Conservation (phyloP, 2,797 vertebrate genomes). For the Pelochelys cantorii region DNA sequence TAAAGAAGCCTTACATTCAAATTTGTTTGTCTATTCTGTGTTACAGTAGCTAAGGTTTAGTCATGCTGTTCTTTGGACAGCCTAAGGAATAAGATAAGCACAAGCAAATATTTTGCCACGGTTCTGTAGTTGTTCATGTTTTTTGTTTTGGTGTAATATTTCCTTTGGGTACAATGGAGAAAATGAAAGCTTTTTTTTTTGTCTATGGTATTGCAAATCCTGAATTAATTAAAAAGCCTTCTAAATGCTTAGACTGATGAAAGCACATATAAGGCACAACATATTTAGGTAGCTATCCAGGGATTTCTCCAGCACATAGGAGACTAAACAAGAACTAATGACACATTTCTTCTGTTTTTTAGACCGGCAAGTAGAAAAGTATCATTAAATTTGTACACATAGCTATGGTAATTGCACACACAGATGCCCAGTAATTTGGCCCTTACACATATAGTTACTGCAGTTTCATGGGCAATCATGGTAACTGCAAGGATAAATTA, state of each 20-base stretch:
- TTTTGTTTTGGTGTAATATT: not conserved
- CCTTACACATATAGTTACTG: not conserved
- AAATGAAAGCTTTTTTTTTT: not conserved
- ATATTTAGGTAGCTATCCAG: not conserved
- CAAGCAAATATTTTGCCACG: not conserved
- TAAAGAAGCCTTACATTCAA: conserved; percentile 37
- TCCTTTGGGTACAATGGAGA: not conserved
- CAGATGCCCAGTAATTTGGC: not conserved
- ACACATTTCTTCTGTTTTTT: not conserved
- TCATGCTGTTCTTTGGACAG: conserved; percentile 13
- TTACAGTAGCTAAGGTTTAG: conserved; percentile 44
- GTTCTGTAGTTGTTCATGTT: not conserved
- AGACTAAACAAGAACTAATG: accelerated
- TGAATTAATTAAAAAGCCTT: not conserved
- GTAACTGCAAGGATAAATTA: not conserved
- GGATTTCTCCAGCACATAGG: not conserved
- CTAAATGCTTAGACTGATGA: not conserved
- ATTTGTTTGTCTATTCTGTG: conserved; percentile 6
- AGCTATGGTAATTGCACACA: not conserved
- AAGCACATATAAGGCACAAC: not conserved
- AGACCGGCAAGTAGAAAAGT: not conserved
- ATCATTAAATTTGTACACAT: not conserved
- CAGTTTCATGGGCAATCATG: not conserved
- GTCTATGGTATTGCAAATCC: not conserved
- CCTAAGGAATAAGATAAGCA: not conserved